Evolutionary conservation across 2,888 invertebrate genomes (phyloP), one percentile per base, ranked within the genome.

Genomic region (Oligia strigilis): DNA sequence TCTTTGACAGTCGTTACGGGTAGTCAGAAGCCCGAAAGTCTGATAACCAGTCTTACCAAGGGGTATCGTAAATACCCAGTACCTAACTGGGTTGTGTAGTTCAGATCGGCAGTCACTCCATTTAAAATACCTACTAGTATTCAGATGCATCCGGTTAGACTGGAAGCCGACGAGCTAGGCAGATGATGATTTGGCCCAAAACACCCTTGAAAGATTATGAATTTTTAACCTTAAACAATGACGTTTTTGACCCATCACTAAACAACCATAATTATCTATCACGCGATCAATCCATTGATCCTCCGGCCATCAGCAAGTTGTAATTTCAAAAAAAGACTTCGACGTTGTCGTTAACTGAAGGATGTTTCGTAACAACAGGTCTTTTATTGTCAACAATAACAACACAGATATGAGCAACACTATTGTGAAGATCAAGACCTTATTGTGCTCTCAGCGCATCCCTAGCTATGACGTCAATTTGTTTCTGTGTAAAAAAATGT

Each of bases 341-440:
- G 43, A 75, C 83, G 73, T 86, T 76, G 49, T 80, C 49, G 13
- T 71, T 77, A 3, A 40, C 13, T 55, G 29, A 65, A 75, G 77
- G 60, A 85, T 85, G 85, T 85, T 80, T 73, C 69, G 11, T 49
- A 83, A 83, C 67, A 83, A 75, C 83, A 72, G 40, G 60, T 83
- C 23, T 86, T 77, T 75, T 81, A 75, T 58, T 82, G 74, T 81
- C 73, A 80, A 85, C 80, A 83, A 64, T 67, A 77, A 80, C 72
- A 80, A 66, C 17, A 40, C 62, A 75, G 72, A 60, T 81, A 83
- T 83, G 80, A 76, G 70, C 70, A 86, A 86, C 81, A 80, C 60
- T 86, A 77, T 86, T 85, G 76, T 83, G 19, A 70, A 77, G 62
- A 80, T 75, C 43, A 66, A 79, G 64, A 78, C 14, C 69, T 64